These are phyloP conservation scores for Ophioninae sp. DNA, from an alignment of 2,888 invertebrate genomes.

Conservation along the genomic window DNA sequence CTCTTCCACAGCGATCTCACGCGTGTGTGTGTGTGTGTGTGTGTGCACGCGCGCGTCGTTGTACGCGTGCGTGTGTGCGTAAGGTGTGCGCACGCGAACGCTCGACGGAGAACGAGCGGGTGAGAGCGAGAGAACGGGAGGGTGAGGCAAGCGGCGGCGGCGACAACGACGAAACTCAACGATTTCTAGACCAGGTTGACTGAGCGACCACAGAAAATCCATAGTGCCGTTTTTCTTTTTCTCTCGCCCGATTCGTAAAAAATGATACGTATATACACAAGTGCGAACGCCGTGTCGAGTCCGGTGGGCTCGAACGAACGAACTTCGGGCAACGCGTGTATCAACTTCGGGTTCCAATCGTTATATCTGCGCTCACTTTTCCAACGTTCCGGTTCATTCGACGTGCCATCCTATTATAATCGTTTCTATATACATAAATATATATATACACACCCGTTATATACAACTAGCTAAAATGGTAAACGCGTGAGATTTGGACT, in stretches of 20 bases:
- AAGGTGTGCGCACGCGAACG: background rate
- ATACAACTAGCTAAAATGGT: background rate
- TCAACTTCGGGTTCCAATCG: background rate
- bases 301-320: background rate
- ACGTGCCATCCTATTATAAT: background rate
- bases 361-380: background rate
- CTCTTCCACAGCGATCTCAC: slow-evolving; percentile 3
- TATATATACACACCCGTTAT: background rate
- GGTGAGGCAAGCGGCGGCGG: slow-evolving; percentile 33
- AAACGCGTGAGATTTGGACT: background rate
- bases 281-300: background rate
- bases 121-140: slow-evolving; percentile 15
- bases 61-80: slow-evolving; percentile 11
- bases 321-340: background rate
- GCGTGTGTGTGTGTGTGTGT: background rate
- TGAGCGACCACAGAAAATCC: slow-evolving; percentile 54
- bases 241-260: too few species aligned
- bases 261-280: background rate
- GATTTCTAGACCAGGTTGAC: slow-evolving; percentile 51
- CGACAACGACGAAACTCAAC: slow-evolving; percentile 54
- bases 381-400: background rate
- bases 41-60: background rate
- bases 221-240: slow-evolving; percentile 39
- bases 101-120: background rate
- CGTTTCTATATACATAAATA: background rate